These are phyloP conservation scores for Stegophylla sp. DNA, from an alignment of 2,888 invertebrate species.

Conservation along the genomic window DNA sequence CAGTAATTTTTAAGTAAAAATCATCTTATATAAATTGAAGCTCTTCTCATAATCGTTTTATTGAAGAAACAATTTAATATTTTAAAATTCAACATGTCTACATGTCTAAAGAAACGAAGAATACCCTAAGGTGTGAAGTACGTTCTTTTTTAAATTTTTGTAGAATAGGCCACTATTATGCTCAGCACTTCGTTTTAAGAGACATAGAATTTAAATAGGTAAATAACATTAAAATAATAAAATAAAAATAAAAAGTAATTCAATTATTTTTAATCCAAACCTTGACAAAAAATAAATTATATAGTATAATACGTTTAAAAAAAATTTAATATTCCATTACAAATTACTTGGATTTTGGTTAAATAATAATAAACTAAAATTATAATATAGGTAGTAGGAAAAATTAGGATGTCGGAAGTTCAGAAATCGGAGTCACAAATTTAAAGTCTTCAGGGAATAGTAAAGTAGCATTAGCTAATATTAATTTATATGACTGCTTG, in stretches of 20 bases:
- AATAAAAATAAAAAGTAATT: not conserved
- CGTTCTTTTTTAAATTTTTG: no score
- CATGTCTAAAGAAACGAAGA: no score
- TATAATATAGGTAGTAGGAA: conserved; percentile 8
- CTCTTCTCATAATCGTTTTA: no score
- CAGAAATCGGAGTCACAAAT: conserved; percentile 92
- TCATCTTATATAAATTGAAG: no score
- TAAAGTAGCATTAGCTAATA: conserved; percentile 91
- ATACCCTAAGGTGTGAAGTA: no score
- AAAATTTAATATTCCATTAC: not conserved
- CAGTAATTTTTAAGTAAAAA: no score
- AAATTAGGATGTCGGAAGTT: conserved; percentile 72
- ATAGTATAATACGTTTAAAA: not conserved
- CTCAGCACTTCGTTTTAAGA: no score
- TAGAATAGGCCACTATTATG: no score
- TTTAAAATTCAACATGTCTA: no score
- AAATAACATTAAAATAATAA: no score
- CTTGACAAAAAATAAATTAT: conserved; percentile 33
- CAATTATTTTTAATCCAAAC: conserved; percentile 8
- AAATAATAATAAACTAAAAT: not conserved
- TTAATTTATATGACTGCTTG: conserved; percentile 93
- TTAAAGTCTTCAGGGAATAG: conserved; percentile 96
- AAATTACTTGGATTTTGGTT: not conserved
- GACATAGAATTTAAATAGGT: no score
- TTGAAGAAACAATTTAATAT: no score